Evolutionary conservation across 2,797 vertebrate species (phyloP).

Genomic region (Paratrypauchen microcephalus): DNA sequence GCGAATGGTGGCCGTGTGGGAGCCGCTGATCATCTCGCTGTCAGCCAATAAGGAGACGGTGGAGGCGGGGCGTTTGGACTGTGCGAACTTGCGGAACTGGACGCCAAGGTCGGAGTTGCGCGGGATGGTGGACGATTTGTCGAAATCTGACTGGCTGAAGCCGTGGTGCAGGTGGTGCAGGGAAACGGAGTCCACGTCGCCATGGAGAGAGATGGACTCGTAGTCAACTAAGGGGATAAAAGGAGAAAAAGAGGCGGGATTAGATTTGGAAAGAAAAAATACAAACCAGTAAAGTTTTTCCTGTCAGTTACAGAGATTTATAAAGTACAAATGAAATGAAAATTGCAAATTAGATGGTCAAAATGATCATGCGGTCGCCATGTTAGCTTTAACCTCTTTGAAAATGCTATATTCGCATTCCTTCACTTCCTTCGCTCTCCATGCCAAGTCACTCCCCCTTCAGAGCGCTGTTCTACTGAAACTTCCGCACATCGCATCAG

Average conservation of each 20-base stretch:
- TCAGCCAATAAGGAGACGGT: constrained; percentile 81
- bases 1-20: constrained; percentile 82
- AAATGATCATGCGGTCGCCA: no score
- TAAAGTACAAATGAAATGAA: no score
- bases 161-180: constrained; percentile 69
- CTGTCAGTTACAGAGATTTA: no score
- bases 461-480: no score
- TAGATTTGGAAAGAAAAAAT: not conserved
- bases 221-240: constrained; percentile 68
- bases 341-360: no score
- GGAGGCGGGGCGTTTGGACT: constrained; percentile 79
- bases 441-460: no score
- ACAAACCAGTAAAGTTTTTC: not conserved
- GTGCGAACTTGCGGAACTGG: constrained; percentile 80
- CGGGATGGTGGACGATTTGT: constrained; percentile 85
- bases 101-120: constrained; percentile 82
- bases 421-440: no score
- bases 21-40: constrained; percentile 51
- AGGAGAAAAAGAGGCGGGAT: not conserved
- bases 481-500: no score
- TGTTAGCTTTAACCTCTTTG: no score
- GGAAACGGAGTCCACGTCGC: constrained; percentile 75
- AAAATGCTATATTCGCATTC: no score
- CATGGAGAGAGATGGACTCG: constrained; percentile 82
- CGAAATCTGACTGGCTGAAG: constrained; percentile 75